Evolutionary conservation across 2,888 invertebrate genomes (phyloP), one percentile per base, ranked within the genome.

Genomic region (Spodoptera exigua): DNA sequence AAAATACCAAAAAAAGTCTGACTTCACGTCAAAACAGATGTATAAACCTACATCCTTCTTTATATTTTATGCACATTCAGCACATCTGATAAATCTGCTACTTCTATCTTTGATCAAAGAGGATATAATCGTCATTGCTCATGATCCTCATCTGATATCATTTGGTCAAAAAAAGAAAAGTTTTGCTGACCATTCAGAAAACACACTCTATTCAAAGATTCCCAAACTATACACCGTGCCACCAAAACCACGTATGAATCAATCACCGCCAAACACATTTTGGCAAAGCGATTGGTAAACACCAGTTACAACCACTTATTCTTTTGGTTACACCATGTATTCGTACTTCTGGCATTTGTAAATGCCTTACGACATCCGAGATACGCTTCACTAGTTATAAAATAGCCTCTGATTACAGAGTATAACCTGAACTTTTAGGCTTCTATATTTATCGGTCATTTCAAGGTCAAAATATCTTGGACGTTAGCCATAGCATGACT

Each of bases 401-500:
- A 47, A 41, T 17, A 32, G 5, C 5, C 7, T 0, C 17, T 36
- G 11, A 41, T 58, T 35, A 27, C 35, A 44, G 14, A 27, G 10
- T 16, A 36, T 4, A 7, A 9, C 16, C 12, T 18, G 9, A 4
- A 36, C 5, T 17, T 58, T 32, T 41, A 9, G n/a, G 12, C 60
- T 59, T 43, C 60, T 21, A 47, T 12, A 60, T 21, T 43, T 12
- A 43, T 13, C 11, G 32, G 66, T 40, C 61, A 66, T 32, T 17
- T 11, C 46, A 59, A 66, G 67, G 60, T 59, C 41, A 37, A 44
- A 12, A 7, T 14, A 5, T 9, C 3, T 41, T 59, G 27, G 27
- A 27, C 27, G 5, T 61, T 13, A 61, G 36, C 13, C 17, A 47
- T 34, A 47, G 21, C 9, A 27, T 14, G 10, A 43, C 16, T 32